These are phyloP conservation scores for Euglossa dilemma DNA, from an alignment of 1,140 invertebrate species.

Conservation along the genomic window DNA sequence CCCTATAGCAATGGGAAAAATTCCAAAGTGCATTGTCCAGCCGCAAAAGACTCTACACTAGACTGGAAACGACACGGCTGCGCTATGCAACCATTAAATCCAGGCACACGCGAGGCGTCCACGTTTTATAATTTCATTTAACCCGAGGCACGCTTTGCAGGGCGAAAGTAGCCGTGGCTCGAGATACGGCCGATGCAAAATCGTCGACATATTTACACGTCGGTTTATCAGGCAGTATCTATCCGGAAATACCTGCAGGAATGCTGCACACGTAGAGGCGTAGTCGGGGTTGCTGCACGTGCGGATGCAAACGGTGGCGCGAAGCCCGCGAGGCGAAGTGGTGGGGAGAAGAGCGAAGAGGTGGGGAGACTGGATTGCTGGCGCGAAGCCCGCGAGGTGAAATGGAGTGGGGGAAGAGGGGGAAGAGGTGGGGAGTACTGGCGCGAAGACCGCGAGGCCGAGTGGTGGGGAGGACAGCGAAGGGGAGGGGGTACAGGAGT, in stretches of 20 bases:
- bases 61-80: not conserved
- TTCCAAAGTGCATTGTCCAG: no score
- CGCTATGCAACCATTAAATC: not conserved
- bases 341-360: no score
- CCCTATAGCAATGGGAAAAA: no score
- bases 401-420: no score
- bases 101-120: not conserved
- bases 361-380: no score
- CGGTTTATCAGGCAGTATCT: slow-evolving; percentile 53
- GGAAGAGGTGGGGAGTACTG: no score
- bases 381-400: no score
- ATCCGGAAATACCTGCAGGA: slow-evolving; percentile 19
- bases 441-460: no score
- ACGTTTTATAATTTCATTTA: slow-evolving; percentile 38
- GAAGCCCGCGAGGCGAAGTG: not conserved
- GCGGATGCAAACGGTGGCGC: not conserved
- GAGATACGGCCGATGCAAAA: slow-evolving; percentile 38
- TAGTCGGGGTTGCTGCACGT: not conserved
- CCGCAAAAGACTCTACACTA: no score
- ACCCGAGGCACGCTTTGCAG: not conserved
- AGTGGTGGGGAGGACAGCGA: no score
- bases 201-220: slow-evolving; percentile 61
- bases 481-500: no score
- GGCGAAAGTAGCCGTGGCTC: not conserved
- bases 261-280: slow-evolving; percentile 42